These are phyloP conservation scores for Amazona vittata DNA, from an alignment of 2,113 vertebrate genomes.

Conservation along the genomic window DNA sequence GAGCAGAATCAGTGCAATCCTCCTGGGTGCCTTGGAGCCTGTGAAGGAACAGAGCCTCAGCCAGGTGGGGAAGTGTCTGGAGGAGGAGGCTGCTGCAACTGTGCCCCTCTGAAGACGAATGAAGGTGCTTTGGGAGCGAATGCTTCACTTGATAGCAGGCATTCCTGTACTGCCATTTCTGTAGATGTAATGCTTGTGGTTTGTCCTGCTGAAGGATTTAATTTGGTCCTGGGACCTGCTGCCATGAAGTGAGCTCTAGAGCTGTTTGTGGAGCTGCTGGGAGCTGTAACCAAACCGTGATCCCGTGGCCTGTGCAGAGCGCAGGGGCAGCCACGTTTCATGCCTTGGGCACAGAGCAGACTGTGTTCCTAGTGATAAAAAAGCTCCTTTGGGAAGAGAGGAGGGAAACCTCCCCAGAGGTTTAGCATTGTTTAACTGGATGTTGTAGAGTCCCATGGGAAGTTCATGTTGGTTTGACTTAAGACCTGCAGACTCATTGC, in stretches of 20 bases:
- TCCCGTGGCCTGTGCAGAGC: background rate
- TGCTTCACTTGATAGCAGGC: background rate
- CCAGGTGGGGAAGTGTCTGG: background rate
- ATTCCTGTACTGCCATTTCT: rapidly evolving
- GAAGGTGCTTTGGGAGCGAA: background rate
- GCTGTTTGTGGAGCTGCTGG: background rate
- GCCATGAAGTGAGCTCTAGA: background rate
- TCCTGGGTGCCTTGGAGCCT: background rate
- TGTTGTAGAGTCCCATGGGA: background rate
- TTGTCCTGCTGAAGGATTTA: background rate
- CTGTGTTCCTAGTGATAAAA: background rate
- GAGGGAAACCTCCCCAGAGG: background rate
- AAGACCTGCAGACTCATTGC: background rate
- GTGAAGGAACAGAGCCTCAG: background rate
- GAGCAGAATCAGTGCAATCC: background rate
- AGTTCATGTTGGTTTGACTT: background rate
- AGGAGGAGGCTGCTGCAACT: background rate
- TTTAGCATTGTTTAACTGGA: background rate
- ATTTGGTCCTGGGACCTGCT: background rate
- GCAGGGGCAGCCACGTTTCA: background rate
- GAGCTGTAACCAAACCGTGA: background rate
- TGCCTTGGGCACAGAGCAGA: background rate
- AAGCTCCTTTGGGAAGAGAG: background rate
- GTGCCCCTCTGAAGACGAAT: background rate
- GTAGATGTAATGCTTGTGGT: background rate